Evolutionary conservation across 2,113 vertebrate species (phyloP), one percentile per base, ranked within the genome.

Genomic region (Labrus mixtus): DNA sequence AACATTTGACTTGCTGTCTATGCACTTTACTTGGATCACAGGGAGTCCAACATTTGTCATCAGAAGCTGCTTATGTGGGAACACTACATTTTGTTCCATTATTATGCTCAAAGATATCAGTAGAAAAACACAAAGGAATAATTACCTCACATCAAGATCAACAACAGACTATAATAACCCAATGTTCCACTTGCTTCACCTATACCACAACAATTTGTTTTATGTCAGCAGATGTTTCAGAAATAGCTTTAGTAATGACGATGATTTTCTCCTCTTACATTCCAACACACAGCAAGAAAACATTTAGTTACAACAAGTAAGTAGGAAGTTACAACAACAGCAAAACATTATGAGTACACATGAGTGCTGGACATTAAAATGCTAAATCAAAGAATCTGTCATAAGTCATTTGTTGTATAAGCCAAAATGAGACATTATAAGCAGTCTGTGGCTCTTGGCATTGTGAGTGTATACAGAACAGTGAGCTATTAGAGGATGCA

Each of bases 101-200:
- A 67, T 68, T 78, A 46, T 51, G 36, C 33, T 57, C 63, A 19
- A 33, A 80, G 68, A 36, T 78, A 33, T 77, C 68, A 73, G 63
- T 62, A 23, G 70, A 81, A 72, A 83, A 75, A 85, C 66, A 66
- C 23, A 9, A 13, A 72, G 23, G n/a, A 81, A 76, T 78, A 85
- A 79, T 84, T 70, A 87, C 55, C 85, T 84, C 83, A 41, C 39
- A 73, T 88, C 62, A 56, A 33, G 16, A 78, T 83, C 69, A 76
- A 86, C 63, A 56, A 68, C 63, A 74, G 79, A 81, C 73, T 39
- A 76, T 75, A 84, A 81, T 64, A 76, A 78, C 86, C 68, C 81
- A 3, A 75, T 84, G 76, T 89, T 92, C 81, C 84, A 58, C 79
- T 90, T 79, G 33, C 61, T 68, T 84, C 87, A 88, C 81, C 73